Conservation (phyloP, 2,888 invertebrate species). For the Lithophane socia region DNA sequence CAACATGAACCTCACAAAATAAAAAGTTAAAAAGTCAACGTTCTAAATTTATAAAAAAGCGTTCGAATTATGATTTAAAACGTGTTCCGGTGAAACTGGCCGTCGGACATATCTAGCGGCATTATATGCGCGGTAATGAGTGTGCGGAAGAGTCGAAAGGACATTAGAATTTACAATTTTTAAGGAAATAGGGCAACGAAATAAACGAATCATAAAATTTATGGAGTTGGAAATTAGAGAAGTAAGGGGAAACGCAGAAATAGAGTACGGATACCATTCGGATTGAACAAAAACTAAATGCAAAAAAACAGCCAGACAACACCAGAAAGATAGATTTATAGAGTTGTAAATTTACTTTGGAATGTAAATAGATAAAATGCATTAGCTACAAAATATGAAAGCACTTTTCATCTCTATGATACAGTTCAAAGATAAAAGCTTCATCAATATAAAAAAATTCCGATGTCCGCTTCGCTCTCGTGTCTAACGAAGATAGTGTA, state of each 20-base stretch:
- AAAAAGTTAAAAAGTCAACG: slow-evolving; percentile 85
- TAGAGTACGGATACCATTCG: slow-evolving; percentile 3
- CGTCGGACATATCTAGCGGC: slow-evolving; percentile 89
- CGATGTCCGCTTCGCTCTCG: slow-evolving; percentile 83
- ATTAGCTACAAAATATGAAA: slow-evolving; percentile 59
- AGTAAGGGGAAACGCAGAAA: not conserved
- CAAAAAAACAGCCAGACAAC: slow-evolving; percentile 36
- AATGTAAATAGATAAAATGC: slow-evolving; percentile 58
- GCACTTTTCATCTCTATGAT: slow-evolving; percentile 55
- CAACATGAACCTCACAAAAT: slow-evolving; percentile 63
- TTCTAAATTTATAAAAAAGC: slow-evolving; percentile 85
- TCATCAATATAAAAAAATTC: slow-evolving; percentile 63
- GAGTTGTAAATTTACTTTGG: slow-evolving; percentile 49
- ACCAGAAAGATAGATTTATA: slow-evolving; percentile 48
- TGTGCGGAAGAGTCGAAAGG: slow-evolving; percentile 77
- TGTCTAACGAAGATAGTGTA: slow-evolving; percentile 88
- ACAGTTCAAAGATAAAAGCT: slow-evolving; percentile 58
- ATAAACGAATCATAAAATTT: not conserved
- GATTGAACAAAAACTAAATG: slow-evolving; percentile 22
- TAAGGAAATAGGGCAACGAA: not conserved
- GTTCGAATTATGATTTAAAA: slow-evolving; percentile 90
- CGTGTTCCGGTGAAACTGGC: slow-evolving; percentile 90
- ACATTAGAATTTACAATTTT: slow-evolving; percentile 65
- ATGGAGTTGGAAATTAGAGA: not conserved
- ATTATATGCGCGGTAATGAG: slow-evolving; percentile 89